phyloP scores from a whole-genome alignment of 2,888 invertebrate genomes.

The Plemyria rubiginata region DNA sequence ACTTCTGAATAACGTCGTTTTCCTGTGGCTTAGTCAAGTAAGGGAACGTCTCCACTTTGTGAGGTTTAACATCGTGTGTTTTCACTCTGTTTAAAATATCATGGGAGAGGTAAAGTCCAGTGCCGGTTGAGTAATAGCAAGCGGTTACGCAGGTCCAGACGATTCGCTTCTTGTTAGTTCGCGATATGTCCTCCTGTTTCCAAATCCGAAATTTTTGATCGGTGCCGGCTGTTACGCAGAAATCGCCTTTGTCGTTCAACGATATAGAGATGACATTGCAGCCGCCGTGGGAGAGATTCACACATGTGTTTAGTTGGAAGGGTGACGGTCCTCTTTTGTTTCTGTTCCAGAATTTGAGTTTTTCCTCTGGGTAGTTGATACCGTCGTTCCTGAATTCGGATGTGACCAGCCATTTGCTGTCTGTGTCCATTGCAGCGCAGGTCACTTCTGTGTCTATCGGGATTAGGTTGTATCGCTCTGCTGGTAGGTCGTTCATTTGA shows the following conservation, averaged over 20 bases:
- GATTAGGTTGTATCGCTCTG: constrained; percentile 70
- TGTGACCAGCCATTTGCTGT: constrained; percentile 73
- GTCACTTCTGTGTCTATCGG: constrained; percentile 77
- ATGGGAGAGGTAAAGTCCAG: constrained; percentile 63
- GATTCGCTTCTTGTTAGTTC: constrained; percentile 46
- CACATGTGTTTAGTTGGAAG: constrained; percentile 71
- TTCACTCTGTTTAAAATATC: constrained; percentile 68
- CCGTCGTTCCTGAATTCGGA: constrained; percentile 78
- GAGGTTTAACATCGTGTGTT: constrained; percentile 47
- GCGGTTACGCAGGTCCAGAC: constrained; percentile 72
- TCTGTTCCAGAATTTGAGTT: constrained; percentile 71
- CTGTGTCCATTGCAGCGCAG: constrained; percentile 69
- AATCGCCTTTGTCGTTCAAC: constrained; percentile 64
- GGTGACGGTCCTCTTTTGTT: constrained; percentile 46
- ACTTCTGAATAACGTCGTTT: constrained; percentile 62
- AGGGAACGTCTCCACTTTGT: constrained; percentile 49
- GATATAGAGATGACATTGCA: constrained; percentile 70
- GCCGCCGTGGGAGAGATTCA: constrained; percentile 76
- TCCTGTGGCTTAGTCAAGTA: constrained; percentile 54
- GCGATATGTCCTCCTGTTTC: constrained; percentile 58
- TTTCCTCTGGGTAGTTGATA: constrained; percentile 72
- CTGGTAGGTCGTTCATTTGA: constrained; percentile 69
- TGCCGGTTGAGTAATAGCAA: constrained; percentile 76
- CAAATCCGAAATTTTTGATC: constrained; percentile 78
- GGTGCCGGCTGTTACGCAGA: constrained; percentile 75